Evolutionary conservation across 2,888 invertebrate species (phyloP).

Genomic region (Strigamia maritima): DNA sequence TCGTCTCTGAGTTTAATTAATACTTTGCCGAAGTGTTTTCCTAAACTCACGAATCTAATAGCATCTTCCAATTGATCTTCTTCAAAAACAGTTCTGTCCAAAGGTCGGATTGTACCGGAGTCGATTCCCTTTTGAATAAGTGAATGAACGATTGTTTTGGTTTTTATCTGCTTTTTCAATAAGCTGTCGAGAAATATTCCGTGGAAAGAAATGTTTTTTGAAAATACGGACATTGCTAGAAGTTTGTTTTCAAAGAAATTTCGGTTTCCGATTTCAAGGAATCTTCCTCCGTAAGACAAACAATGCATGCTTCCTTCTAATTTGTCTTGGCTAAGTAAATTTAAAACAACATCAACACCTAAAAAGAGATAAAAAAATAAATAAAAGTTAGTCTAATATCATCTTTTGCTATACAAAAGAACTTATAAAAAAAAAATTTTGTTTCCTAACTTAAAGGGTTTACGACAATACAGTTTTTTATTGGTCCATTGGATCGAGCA

Average conservation of each 20-base stretch:
- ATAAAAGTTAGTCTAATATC: too few species aligned
- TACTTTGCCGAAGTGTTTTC: constrained; percentile 97
- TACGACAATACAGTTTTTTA: too few species aligned
- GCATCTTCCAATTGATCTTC: constrained; percentile 87
- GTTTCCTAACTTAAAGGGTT: too few species aligned
- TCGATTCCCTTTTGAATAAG: constrained; percentile 81
- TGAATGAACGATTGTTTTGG: constrained; percentile 70
- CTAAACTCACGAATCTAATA: constrained; percentile 90
- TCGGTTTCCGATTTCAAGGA: constrained; percentile 96
- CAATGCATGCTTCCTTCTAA: constrained; percentile 90
- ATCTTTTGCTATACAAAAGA: too few species aligned
- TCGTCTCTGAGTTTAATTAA: constrained; percentile 63
- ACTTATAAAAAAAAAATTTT: too few species aligned
- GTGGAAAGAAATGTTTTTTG: constrained; percentile 95
- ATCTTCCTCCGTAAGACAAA: constrained; percentile 85
- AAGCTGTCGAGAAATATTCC: constrained; percentile 93
- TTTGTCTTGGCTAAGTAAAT: constrained; percentile 94
- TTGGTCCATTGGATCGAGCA: too few species aligned
- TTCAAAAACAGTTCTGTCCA: constrained; percentile 81
- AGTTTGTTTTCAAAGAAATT: constrained; percentile 85
- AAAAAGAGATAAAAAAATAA: too few species aligned
- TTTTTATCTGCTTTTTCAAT: constrained; percentile 68
- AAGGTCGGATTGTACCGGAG: constrained; percentile 80
- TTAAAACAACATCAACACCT: constrained; percentile 93
- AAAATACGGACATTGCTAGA: constrained; percentile 86